Percentiles rank a stretch among this genome's conserved stretches.
These are phyloP conservation scores for Ptycholaimellus sp. DNA, from an alignment of 2,888 invertebrate species.

Conservation along the genomic window DNA sequence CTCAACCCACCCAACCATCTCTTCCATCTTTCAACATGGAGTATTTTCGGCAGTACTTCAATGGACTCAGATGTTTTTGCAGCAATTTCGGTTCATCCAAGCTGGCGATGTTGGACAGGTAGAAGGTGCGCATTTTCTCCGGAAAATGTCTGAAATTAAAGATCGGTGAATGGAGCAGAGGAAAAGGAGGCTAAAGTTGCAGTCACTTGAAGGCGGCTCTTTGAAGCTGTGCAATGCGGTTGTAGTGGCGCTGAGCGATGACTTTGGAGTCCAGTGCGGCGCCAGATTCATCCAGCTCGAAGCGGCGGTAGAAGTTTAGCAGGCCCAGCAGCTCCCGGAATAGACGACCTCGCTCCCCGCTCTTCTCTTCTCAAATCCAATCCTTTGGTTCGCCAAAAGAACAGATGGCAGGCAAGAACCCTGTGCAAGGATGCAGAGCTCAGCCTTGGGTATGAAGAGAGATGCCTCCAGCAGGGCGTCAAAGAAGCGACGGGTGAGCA, in stretches of 20 bases:
- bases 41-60: too few species aligned
- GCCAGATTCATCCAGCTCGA: constrained; percentile 90
- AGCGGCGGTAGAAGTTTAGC: constrained; percentile 80
- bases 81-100: constrained; percentile 61
- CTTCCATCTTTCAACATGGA: too few species aligned
- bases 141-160: too few species aligned
- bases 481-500: constrained; percentile 85
- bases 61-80: constrained; percentile 45
- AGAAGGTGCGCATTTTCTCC: constrained; percentile 51
- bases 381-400: neutral
- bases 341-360: constrained; percentile 16
- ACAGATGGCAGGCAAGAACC: neutral
- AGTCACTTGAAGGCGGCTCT: constrained; percentile 68
- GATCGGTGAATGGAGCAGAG: too few species aligned
- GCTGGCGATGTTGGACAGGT: constrained; percentile 69
- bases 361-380: constrained; percentile 8
- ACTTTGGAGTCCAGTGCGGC: constrained; percentile 35
- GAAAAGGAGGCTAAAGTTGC: too few species aligned
- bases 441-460: constrained; percentile 68
- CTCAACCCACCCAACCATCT: constrained; percentile 8
- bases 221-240: constrained; percentile 70
- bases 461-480: constrained; percentile 82
- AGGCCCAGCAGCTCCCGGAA: constrained; percentile 59
- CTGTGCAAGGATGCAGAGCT: constrained; percentile 47
- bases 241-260: constrained; percentile 79